A percentile compares a stretch with the other conserved stretches of the same genome.
Evolutionary conservation across 2,797 vertebrate genomes (phyloP).

Genomic region (Propithecus deckenii): DNA sequence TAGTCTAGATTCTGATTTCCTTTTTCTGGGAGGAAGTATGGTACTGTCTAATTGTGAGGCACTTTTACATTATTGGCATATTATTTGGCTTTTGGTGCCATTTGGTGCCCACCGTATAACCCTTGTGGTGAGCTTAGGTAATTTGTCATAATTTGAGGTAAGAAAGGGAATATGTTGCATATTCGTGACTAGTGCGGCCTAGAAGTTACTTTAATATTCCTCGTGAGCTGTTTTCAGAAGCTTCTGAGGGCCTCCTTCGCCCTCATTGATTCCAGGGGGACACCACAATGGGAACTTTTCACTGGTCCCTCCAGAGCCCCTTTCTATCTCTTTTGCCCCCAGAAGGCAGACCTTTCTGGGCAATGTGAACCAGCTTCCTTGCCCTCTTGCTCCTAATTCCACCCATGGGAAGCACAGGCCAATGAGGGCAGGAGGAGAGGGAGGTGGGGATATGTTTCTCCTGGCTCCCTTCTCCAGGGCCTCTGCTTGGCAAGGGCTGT

Average conservation of each 20-base stretch:
- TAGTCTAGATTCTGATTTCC: background rate
- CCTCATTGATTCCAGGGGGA: background rate
- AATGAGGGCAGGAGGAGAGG: background rate
- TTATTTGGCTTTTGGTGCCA: background rate
- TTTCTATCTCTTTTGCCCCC: background rate
- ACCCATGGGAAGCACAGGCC: background rate
- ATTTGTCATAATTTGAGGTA: background rate
- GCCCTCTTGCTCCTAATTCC: background rate
- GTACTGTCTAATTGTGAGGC: background rate
- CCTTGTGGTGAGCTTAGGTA: background rate
- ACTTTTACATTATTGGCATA: background rate
- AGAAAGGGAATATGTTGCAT: background rate
- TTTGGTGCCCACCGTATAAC: background rate
- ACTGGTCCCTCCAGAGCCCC: background rate
- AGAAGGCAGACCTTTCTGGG: background rate
- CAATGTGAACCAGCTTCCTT: background rate
- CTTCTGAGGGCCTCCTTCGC: background rate
- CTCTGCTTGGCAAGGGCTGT: background rate
- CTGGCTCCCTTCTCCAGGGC: accelerated
- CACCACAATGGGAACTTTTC: accelerated
- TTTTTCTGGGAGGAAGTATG: background rate
- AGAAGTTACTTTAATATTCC: background rate
- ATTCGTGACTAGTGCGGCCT: background rate
- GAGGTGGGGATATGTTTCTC: background rate
- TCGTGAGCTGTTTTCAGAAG: background rate